A percentile compares a stretch with the other conserved stretches of the same genome.
Evolutionary conservation across 2,113 vertebrate species (phyloP).

Genomic region (Rhea americana): DNA sequence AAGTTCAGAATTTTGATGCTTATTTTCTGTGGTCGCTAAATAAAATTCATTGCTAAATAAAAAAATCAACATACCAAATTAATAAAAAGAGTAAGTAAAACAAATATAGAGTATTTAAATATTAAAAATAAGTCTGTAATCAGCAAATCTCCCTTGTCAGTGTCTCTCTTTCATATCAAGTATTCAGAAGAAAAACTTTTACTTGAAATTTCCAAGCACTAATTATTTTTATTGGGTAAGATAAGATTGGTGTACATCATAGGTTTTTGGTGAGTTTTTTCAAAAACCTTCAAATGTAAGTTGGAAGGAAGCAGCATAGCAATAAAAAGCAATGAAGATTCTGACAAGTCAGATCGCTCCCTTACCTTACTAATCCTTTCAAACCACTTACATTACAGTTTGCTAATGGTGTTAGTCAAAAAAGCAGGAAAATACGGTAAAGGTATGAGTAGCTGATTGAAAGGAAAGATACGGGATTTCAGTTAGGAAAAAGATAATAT

Average conservation of each 20-base stretch:
- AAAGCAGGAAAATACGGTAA: neutral
- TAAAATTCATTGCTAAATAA: neutral
- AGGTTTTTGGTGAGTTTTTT: neutral
- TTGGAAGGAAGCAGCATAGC: neutral
- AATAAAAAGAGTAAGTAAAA: neutral
- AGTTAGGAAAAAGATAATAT: neutral
- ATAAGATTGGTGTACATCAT: neutral
- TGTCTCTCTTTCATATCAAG: neutral
- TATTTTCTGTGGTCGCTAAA: neutral
- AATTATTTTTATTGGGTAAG: neutral
- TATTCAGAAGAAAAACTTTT: neutral
- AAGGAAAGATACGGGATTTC: neutral
- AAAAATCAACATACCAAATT: neutral
- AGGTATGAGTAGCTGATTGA: neutral
- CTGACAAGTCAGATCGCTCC: neutral
- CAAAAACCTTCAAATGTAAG: neutral
- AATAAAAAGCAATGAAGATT: neutral
- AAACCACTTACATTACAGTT: neutral
- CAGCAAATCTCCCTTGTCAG: neutral
- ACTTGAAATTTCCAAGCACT: neutral
- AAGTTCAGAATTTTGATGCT: neutral
- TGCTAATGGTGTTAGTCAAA: neutral
- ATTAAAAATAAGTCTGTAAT: neutral
- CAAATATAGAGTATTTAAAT: neutral
- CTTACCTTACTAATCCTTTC: neutral